Evolutionary conservation across 2,888 invertebrate genomes (phyloP).

Genomic region (Labia minor): DNA sequence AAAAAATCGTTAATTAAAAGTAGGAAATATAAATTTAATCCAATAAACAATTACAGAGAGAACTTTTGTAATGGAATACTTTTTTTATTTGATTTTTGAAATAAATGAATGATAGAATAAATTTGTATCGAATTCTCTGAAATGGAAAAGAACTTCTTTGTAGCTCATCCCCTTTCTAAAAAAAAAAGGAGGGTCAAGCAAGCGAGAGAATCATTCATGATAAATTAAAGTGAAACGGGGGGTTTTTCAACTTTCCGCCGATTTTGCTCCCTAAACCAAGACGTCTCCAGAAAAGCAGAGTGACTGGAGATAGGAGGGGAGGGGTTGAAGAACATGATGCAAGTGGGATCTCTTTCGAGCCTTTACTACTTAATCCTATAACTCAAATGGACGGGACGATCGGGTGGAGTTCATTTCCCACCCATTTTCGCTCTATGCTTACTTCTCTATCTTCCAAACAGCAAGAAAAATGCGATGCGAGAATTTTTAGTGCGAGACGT

Average conservation of each 20-base stretch:
- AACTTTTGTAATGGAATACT: no score
- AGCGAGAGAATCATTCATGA: slow-evolving; percentile 13
- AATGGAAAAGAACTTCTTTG: background rate
- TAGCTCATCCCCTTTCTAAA: no score
- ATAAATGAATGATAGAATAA: no score
- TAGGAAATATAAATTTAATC: no score
- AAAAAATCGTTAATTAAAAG: no score
- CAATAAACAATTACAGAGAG: no score
- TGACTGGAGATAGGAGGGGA: background rate
- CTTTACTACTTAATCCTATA: slow-evolving; percentile 6
- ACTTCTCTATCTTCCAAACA: background rate
- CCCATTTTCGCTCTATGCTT: background rate
- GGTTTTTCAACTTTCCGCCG: background rate
- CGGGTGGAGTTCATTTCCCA: background rate
- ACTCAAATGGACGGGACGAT: background rate
- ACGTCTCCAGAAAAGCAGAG: background rate
- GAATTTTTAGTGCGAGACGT: background rate
- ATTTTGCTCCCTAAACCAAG: background rate
- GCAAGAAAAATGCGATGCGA: background rate
- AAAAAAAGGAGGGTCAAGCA: background rate
- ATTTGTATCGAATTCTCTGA: no score
- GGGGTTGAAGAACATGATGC: background rate
- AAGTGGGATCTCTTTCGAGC: background rate
- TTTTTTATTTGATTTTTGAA: no score
- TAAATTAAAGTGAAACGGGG: background rate